phyloP scores from a whole-genome alignment of 2,888 invertebrate genomes.

The Agapetus fuscipes region DNA sequence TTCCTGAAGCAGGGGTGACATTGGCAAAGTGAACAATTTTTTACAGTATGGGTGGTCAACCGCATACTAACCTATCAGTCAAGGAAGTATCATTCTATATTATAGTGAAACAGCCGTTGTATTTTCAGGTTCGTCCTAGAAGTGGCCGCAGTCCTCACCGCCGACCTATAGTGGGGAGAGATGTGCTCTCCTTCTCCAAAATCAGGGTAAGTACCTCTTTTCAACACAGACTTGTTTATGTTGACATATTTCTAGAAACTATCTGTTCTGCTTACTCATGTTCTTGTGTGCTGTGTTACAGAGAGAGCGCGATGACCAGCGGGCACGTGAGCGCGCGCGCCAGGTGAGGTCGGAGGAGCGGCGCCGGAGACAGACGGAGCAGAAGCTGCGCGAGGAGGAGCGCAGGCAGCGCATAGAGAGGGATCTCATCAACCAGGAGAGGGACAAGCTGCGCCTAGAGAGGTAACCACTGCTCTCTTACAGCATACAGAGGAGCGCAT shows the following conservation, averaged over 20 bases:
- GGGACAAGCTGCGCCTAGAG: slow-evolving; percentile 73
- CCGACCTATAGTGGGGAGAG: slow-evolving; percentile 44
- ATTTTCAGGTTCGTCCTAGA: too few relatives aligned
- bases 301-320: slow-evolving; percentile 65
- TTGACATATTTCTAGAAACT: neutral
- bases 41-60: too few relatives aligned
- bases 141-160: slow-evolving; percentile 38
- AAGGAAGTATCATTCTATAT: too few relatives aligned
- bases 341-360: slow-evolving; percentile 72
- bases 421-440: slow-evolving; percentile 67
- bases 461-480: slow-evolving; percentile 37
- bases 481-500: too few relatives aligned
- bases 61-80: too few relatives aligned
- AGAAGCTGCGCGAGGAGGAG: slow-evolving; percentile 70
- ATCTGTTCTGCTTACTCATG: too few relatives aligned
- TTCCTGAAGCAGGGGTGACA: too few relatives aligned
- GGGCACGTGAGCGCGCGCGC: slow-evolving; percentile 68
- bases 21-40: too few relatives aligned
- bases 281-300: too few relatives aligned
- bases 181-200: slow-evolving; percentile 69
- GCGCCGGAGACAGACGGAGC: slow-evolving; percentile 66
- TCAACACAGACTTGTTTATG: slow-evolving; percentile 1
- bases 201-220: slow-evolving; percentile 52
- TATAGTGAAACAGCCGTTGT: too few relatives aligned
- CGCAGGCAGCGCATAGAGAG: slow-evolving; percentile 79